phyloP scores from a whole-genome alignment of 2,888 invertebrate genomes.

The Thelaira solivaga region DNA sequence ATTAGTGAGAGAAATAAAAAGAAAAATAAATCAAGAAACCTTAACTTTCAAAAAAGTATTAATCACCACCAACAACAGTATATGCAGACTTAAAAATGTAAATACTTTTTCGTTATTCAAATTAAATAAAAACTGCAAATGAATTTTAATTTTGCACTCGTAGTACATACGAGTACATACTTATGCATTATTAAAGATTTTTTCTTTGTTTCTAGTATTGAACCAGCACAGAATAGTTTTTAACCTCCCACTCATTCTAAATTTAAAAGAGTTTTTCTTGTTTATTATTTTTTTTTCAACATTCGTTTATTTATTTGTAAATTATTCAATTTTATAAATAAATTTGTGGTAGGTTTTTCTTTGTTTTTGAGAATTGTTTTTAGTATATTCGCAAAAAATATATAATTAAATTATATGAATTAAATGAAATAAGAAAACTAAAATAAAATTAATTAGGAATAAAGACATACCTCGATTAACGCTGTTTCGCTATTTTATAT shows the following conservation, averaged over 20 bases:
- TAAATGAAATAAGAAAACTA: too few species aligned
- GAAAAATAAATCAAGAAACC: not conserved
- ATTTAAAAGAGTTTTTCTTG: slow-evolving; percentile 3
- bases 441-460: too few species aligned
- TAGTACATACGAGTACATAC: not conserved
- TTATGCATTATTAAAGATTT: not conserved
- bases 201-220: slow-evolving; percentile 5
- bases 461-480: too few species aligned
- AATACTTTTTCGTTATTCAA: too few species aligned
- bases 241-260: not conserved
- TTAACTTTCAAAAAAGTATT: slow-evolving; percentile 30
- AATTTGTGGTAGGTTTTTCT: slow-evolving; percentile 5
- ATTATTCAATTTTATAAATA: not conserved
- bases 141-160: too few species aligned
- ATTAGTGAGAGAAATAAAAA: not conserved
- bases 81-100: too few species aligned
- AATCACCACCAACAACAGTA: slow-evolving; percentile 4
- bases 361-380: not conserved
- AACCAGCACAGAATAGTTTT: not conserved
- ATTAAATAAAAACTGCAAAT: too few species aligned
- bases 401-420: too few species aligned
- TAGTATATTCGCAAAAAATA: slow-evolving; percentile 14
- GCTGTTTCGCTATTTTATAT: too few species aligned
- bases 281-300: not conserved
- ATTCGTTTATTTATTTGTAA: slow-evolving; percentile 18